Evolutionary conservation across 2,888 invertebrate genomes (phyloP).

Genomic region (Rhingia campestris): DNA sequence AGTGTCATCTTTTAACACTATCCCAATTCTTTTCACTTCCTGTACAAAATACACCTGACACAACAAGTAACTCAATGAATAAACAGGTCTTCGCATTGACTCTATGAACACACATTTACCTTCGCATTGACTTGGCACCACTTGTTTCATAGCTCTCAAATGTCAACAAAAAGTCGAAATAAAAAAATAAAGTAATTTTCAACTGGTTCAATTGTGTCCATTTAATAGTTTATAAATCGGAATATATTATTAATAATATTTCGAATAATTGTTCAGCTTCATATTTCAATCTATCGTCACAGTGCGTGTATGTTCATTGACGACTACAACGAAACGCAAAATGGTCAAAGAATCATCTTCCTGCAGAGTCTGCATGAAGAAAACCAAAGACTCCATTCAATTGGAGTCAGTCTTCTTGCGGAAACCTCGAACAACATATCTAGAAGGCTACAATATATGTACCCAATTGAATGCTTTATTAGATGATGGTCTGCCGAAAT

Average conservation of each 20-base stretch:
- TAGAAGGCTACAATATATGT: constrained; percentile 74
- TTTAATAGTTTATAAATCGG: constrained; percentile 15
- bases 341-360: constrained; percentile 66
- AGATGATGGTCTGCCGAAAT: constrained; percentile 74
- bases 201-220: constrained; percentile 16
- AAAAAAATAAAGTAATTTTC: constrained; percentile 38
- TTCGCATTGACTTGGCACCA: constrained; percentile 31
- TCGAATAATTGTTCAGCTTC: background rate
- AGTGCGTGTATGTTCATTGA: constrained; percentile 1
- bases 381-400: constrained; percentile 60
- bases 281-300: background rate
- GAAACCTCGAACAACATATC: constrained; percentile 67
- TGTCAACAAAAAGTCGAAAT: constrained; percentile 67
- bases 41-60: too few relatives aligned
- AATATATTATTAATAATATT: background rate
- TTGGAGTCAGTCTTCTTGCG: constrained; percentile 50
- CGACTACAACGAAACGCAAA: background rate
- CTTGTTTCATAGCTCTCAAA: constrained; percentile 48
- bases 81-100: too few relatives aligned
- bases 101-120: background rate
- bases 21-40: too few relatives aligned
- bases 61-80: too few relatives aligned
- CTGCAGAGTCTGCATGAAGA: constrained; percentile 72
- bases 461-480: constrained; percentile 75
- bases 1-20: too few relatives aligned